Evolutionary conservation across 2,888 invertebrate species (phyloP), one percentile per base, ranked within the genome.

Genomic region (Plemyria rubiginata): DNA sequence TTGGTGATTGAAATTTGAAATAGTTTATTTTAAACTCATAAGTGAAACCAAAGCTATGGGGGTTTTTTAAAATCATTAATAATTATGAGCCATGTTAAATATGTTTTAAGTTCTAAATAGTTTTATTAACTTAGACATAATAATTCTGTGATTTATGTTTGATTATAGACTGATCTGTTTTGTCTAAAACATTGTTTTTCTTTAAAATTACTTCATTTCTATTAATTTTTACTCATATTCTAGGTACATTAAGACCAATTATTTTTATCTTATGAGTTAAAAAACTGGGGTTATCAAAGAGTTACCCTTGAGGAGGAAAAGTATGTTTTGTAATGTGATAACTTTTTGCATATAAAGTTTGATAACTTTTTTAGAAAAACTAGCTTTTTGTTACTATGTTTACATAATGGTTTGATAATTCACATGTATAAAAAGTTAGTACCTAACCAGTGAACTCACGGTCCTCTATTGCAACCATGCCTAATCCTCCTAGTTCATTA

Each of bases 81-180:
- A 4, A 59, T 52, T 56, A 57, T 45, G 7, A 49, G 32, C 32
- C 15, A 54, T 45, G 54, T 54, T 59, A 36, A 22, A 51, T 52
- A 46, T 64, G 40, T 56, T 56, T 46, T 60, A 65, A 63, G 60
- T 63, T 41, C 29, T 12, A 52, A 40, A 46, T 54, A 38, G 12
- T 43, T 58, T 28, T 32, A 54, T 36, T 40, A 56, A 28, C 28
- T 57, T 65, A 62, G 38, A 12, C 43, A 50, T 38, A 52, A 57
- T 67, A 63, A 53, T 56, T 59, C 63, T 70, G 72, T 72, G 64
- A 68, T 64, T 51, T 65, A 66, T 70, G 70, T 66, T 75, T 59
- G 58, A 62, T 48, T 60, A 66, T 65, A 65, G 65, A 65, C 65
- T 65, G 64, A 65, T 57, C 46, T 60, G 51, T 54, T 57, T 57